Base-by-base conservation (phyloP, 2,113 vertebrate genomes). In the Zapornia atra region DNA sequence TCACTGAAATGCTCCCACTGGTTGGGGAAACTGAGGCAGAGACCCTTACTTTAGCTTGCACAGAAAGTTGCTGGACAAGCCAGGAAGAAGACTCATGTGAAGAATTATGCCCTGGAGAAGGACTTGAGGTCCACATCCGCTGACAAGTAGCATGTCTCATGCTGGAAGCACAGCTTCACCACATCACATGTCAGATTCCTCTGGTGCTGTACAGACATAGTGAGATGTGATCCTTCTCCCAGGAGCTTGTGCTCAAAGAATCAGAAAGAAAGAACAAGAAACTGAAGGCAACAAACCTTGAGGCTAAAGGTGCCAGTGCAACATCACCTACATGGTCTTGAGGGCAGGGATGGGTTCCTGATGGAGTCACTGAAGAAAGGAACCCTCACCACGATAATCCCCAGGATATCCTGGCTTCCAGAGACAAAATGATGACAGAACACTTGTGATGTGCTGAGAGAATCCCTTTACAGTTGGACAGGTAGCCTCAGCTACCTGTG, bases 81-180 rank as follows among this genome's bases (percentile, higher is more conserved):
- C 29, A 60, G 24, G 40, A 63, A 65, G 12, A 34, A 56, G 15
- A 20, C 2, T 63, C 11, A 2, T 2, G 12, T 10, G 75, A 75
- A 66, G 46, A 70, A 2, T 13, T 17, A 4, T 4, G 26, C 28
- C 1, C n/a, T 50, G 29, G 6, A 81, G 38, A 17, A 80, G 28
- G 19, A 8, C 36, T 77, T 6, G 20, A 83, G 21, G 68, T 36
- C 61, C 19, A 2, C 2, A 6, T 29, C 33, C 38, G 36, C 21
- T 3, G 5, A 3, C 19, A 42, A 17, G 9, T 4, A 10, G 7
- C 21, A 61, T 1, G 1, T 34, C 61, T 80, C 28, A 69, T 0
- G 1, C 63, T 20, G 63, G 18, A 20, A 80, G 15, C 15, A 33
- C 36, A 65, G 2, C 42, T 71, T 40, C 2, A 8, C 9, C 36